Conservation (phyloP, 1,140 invertebrate genomes). For the Sinonovacula constricta region DNA sequence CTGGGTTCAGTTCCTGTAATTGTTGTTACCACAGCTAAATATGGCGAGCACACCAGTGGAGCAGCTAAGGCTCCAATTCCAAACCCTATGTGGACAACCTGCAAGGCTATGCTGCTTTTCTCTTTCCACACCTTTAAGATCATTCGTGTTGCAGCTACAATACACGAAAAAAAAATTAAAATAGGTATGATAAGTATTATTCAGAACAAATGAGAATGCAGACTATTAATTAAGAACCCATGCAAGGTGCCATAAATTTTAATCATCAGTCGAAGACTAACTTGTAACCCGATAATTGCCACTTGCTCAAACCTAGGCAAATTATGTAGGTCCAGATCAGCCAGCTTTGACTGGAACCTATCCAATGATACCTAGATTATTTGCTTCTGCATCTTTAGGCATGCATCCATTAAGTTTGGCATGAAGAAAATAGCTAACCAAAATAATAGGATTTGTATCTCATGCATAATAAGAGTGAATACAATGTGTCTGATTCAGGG, state of each 20-base stretch:
- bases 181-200: not conserved
- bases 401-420: too few species aligned
- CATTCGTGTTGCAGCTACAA: constrained; percentile 37
- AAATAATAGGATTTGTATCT: too few species aligned
- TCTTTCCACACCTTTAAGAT: constrained; percentile 38
- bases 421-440: too few species aligned
- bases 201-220: not conserved
- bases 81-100: constrained; percentile 48
- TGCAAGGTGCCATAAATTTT: not conserved
- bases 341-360: too few species aligned
- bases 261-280: not conserved
- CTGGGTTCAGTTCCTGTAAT: not conserved
- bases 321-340: not conserved
- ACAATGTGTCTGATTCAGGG: too few species aligned
- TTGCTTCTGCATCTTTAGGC: too few species aligned
- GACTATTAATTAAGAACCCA: not conserved
- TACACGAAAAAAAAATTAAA: too few species aligned
- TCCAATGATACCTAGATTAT: too few species aligned
- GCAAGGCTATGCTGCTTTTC: constrained; percentile 6
- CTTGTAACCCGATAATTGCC: not conserved
- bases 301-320: not conserved
- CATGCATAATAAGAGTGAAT: too few species aligned
- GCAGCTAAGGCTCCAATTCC: constrained; percentile 34
- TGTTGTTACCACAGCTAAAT: constrained; percentile 18
- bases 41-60: constrained; percentile 31